Evolutionary conservation across 2,888 invertebrate genomes (phyloP).

Genomic region (Quadroppia sp.): DNA sequence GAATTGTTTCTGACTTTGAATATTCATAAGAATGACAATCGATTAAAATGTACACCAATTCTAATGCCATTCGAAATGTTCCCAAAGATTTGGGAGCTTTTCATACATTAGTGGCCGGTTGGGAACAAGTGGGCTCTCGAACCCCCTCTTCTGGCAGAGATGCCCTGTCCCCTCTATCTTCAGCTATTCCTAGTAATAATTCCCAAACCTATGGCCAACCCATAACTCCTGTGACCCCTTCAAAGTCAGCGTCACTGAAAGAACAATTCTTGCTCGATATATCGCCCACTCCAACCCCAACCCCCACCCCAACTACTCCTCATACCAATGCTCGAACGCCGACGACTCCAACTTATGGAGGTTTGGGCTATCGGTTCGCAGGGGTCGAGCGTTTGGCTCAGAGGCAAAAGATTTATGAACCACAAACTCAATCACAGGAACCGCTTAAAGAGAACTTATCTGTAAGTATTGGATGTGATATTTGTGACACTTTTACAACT

Average conservation of each 20-base stretch:
- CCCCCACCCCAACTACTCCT: background rate
- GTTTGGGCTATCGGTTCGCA: conserved; percentile 64
- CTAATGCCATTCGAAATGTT: background rate
- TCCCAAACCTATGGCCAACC: background rate
- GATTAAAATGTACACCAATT: conserved; percentile 3
- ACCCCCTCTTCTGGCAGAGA: background rate
- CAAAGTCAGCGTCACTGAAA: conserved; percentile 12
- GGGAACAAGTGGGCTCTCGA: conserved; percentile 37
- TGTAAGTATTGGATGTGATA: conserved; percentile 4
- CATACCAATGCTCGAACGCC: background rate
- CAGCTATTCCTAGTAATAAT: background rate
- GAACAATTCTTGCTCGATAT: conserved; percentile 12
- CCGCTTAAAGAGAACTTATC: conserved; percentile 18
- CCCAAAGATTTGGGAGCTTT: conserved; percentile 35
- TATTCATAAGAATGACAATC: background rate
- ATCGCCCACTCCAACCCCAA: conserved; percentile 1
- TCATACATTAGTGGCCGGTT: conserved; percentile 39
- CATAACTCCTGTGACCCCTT: background rate
- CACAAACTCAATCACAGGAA: conserved; percentile 24
- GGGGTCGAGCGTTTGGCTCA: conserved; percentile 76
- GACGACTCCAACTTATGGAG: conserved; percentile 55
- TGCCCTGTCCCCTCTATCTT: background rate
- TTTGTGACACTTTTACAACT: background rate
- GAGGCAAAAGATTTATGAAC: conserved; percentile 66
- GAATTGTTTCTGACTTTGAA: background rate